These are phyloP conservation scores for Silurus aristotelis DNA, from an alignment of 2,797 vertebrate genomes.

Conservation along the genomic window DNA sequence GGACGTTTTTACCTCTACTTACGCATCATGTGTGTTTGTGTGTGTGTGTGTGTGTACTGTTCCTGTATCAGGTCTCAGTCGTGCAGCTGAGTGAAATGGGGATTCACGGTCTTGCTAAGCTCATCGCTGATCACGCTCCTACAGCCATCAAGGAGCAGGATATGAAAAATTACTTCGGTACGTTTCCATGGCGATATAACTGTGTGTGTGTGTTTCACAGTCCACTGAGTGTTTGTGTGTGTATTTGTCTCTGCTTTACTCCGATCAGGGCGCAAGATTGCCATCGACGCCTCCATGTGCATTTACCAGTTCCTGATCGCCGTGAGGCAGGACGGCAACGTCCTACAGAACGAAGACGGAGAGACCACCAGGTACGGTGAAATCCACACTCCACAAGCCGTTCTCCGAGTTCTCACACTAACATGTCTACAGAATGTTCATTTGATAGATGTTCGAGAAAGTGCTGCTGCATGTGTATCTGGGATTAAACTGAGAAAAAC, in stretches of 20 bases:
- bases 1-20: too few relatives aligned
- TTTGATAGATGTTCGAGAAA: too few relatives aligned
- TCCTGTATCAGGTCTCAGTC: background rate
- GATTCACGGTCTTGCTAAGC: constrained; percentile 93
- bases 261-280: constrained; percentile 85
- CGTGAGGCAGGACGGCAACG: constrained; percentile 90
- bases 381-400: too few relatives aligned
- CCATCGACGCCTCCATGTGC: constrained; percentile 97
- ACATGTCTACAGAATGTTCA: too few relatives aligned
- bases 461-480: background rate
- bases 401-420: too few relatives aligned
- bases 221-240: too few relatives aligned
- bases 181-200: background rate
- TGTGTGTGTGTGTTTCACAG: background rate
- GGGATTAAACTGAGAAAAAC: background rate
- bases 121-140: constrained; percentile 91
- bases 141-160: constrained; percentile 89
- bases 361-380: constrained; percentile 86
- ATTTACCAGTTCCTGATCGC: constrained; percentile 98
- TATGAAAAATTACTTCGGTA: constrained; percentile 92
- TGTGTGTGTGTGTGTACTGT: background rate
- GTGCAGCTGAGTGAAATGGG: constrained; percentile 75
- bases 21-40: too few relatives aligned
- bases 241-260: background rate
- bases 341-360: constrained; percentile 90